phyloP scores from a whole-genome alignment of 2,113 vertebrate species.

The Melanostigma gelatinosum region DNA sequence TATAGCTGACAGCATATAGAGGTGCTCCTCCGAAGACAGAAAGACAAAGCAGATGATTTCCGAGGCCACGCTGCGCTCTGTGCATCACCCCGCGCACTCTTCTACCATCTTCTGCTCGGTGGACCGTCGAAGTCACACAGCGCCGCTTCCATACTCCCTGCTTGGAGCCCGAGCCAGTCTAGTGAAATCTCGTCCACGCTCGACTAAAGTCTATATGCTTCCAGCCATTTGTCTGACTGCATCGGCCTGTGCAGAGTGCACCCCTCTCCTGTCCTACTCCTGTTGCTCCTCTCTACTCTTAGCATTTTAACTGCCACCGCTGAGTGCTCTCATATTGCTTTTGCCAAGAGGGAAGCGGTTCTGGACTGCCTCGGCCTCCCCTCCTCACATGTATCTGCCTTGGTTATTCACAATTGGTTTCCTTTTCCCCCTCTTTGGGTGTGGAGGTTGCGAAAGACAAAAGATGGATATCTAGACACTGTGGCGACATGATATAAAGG shows the following conservation, averaged over 20 bases:
- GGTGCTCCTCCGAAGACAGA: not conserved
- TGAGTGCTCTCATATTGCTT: conserved; percentile 60
- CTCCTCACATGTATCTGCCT: conserved; percentile 33
- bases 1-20: not conserved
- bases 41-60: conserved; percentile 16
- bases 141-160: conserved; percentile 8
- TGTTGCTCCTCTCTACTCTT: conserved; percentile 39
- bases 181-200: conserved; percentile 49
- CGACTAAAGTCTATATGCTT: conserved; percentile 43
- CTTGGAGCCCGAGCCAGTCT: conserved; percentile 33
- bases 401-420: conserved; percentile 31
- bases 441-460: conserved; percentile 33
- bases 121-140: conserved; percentile 42
- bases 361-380: conserved; percentile 11
- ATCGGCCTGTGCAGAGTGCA: conserved; percentile 31
- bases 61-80: not conserved
- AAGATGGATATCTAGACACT: conserved; percentile 45
- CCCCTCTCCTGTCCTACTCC: conserved; percentile 39
- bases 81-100: conserved; percentile 1
- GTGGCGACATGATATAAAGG: conserved; percentile 38
- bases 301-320: conserved; percentile 33
- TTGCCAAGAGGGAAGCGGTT: conserved; percentile 48
- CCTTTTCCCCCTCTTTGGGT: not conserved
- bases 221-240: conserved; percentile 44
- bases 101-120: conserved; percentile 41